phyloP scores from a whole-genome alignment of 2,113 vertebrate genomes.

The Nesoenas mayeri region DNA sequence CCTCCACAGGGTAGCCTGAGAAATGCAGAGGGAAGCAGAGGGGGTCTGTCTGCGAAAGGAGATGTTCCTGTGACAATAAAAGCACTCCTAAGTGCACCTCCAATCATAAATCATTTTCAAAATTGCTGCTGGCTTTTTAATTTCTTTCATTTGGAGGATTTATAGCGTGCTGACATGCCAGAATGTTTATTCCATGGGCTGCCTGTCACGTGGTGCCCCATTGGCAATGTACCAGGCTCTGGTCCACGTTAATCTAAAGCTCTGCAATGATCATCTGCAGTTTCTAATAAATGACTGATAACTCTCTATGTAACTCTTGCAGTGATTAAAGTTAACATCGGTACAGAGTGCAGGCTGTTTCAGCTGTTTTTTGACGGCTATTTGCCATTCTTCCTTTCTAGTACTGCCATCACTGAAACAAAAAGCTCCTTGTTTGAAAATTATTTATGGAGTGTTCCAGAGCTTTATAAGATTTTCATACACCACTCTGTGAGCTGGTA shows the following conservation, averaged over 20 bases:
- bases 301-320: not conserved
- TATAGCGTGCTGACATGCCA: not conserved
- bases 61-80: constrained; percentile 62
- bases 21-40: not conserved
- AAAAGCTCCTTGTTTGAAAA: constrained; percentile 70
- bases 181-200: constrained; percentile 55
- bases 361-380: constrained; percentile 39
- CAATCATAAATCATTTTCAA: constrained; percentile 65
- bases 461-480: constrained; percentile 65
- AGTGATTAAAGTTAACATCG: constrained; percentile 29
- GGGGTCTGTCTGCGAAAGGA: constrained; percentile 49
- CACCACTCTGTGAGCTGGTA: constrained; percentile 47
- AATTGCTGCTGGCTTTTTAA: constrained; percentile 67
- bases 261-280: not conserved
- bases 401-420: constrained; percentile 65
- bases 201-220: not conserved
- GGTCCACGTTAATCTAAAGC: not conserved
- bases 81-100: constrained; percentile 58
- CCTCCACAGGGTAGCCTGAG: not conserved
- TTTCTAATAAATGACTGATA: constrained; percentile 48
- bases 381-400: constrained; percentile 49
- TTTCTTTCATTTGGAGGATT: constrained; percentile 69
- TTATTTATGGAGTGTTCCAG: constrained; percentile 68
- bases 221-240: constrained; percentile 12
- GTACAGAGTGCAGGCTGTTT: not conserved